Conservation (phyloP, 2,888 invertebrate genomes). For the Myopa tessellatipennis region DNA sequence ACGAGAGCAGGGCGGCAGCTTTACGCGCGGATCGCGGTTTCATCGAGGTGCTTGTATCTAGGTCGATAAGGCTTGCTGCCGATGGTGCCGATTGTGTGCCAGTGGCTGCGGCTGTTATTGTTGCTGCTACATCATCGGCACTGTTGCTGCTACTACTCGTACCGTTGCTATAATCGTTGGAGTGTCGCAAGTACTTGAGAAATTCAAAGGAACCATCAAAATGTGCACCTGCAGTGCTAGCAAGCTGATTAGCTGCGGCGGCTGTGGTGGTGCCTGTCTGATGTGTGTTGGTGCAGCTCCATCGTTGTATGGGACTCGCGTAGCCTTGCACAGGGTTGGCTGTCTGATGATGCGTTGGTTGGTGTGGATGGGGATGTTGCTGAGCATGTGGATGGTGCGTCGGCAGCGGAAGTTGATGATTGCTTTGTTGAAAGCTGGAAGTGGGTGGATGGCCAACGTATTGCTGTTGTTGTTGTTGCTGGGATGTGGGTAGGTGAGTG, state of each 20-base stretch:
- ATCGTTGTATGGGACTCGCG: conserved; percentile 27
- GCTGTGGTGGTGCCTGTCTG: conserved; percentile 34
- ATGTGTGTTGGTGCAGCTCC: conserved; percentile 32
- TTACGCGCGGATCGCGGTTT: conserved; percentile 59
- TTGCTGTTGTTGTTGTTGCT: conserved; percentile 40
- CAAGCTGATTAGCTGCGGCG: conserved; percentile 27
- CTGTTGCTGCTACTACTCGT: conserved; percentile 37
- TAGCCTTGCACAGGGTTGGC: conserved; percentile 31
- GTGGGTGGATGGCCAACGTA: conserved; percentile 40
- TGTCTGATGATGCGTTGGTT: conserved; percentile 39
- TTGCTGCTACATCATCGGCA: conserved; percentile 40
- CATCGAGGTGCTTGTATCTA: conserved; percentile 63
- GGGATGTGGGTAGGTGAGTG: conserved; percentile 25
- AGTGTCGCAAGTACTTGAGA: conserved; percentile 66
- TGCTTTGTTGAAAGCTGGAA: conserved; percentile 37
- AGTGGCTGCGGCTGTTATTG: conserved; percentile 44
- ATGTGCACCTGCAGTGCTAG: conserved; percentile 49
- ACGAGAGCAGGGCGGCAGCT: conserved; percentile 53
- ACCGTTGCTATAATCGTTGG: conserved; percentile 60
- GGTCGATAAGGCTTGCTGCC: conserved; percentile 59
- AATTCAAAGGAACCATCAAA: conserved; percentile 68
- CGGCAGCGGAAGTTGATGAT: conserved; percentile 44
- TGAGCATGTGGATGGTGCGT: conserved; percentile 38
- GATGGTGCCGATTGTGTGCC: conserved; percentile 41
- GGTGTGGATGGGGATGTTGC: conserved; percentile 38